A percentile compares a stretch with the other conserved stretches of the same genome.
These are phyloP conservation scores for Lasioglossum malachurum DNA, from an alignment of 2,888 invertebrate genomes.

Conservation along the genomic window DNA sequence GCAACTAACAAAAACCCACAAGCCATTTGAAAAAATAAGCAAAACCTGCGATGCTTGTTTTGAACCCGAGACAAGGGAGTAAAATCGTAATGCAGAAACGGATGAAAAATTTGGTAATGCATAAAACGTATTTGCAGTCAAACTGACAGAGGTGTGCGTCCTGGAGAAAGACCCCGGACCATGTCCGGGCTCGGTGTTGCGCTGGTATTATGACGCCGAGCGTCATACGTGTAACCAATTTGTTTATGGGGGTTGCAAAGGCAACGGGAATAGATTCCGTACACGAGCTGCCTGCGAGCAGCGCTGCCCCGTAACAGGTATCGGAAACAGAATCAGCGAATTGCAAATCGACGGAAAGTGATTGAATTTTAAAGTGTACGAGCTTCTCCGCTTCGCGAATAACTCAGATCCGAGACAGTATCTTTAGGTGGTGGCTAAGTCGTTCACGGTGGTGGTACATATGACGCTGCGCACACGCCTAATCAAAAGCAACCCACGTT, in stretches of 20 bases:
- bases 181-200: constrained; percentile 84
- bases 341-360: background rate
- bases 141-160: constrained; percentile 79
- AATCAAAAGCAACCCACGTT: background rate
- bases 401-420: background rate
- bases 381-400: constrained; percentile 49
- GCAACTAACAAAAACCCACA: background rate
- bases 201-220: constrained; percentile 85
- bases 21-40: background rate
- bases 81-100: constrained; percentile 7
- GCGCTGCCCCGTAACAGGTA: constrained; percentile 81
- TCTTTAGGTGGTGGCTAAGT: background rate
- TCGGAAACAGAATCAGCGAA: constrained; percentile 11
- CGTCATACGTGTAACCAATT: constrained; percentile 85
- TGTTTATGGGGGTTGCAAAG: constrained; percentile 86
- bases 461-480: background rate
- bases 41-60: background rate
- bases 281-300: constrained; percentile 81
- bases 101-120: constrained; percentile 42
- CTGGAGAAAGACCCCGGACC: constrained; percentile 83
- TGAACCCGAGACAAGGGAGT: background rate
- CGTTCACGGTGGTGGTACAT: background rate
- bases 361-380: background rate
- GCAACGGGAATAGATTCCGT: constrained; percentile 85
- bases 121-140: constrained; percentile 74